phyloP scores from a whole-genome alignment of 2,797 vertebrate genomes.

The Triplophysa yarkandensis region DNA sequence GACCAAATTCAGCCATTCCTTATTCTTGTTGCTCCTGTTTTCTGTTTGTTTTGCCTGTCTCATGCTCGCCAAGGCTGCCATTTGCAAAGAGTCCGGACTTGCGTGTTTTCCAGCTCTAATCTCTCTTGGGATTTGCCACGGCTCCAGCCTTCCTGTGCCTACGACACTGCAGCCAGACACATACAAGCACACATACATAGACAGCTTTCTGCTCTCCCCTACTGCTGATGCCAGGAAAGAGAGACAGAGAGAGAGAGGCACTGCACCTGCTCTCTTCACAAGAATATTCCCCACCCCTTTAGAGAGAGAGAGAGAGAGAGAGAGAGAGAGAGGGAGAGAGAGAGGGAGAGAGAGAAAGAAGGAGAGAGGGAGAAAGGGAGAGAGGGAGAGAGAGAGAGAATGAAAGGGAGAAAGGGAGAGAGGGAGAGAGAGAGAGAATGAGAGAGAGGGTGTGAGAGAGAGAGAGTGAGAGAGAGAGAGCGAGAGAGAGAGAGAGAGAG shows the following conservation, averaged over 20 bases:
- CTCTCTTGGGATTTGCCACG: conserved; percentile 32
- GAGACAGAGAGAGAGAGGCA: conserved; percentile 25
- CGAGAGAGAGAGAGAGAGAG: conserved; percentile 9
- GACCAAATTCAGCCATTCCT: conserved; percentile 32
- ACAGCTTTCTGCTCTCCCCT: conserved; percentile 38
- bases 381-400: neutral
- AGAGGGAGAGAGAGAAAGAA: neutral
- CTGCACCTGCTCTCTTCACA: conserved; percentile 47
- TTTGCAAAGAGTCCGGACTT: conserved; percentile 32
- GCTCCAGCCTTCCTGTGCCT: conserved; percentile 41
- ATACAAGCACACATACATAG: conserved; percentile 21
- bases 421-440: conserved; percentile 19
- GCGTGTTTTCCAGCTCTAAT: conserved; percentile 25
- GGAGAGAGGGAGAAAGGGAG: conserved; percentile 19
- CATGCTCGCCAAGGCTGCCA: conserved; percentile 25
- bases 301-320: conserved; percentile 15
- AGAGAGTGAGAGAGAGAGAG: conserved; percentile 6
- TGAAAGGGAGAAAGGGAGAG: neutral
- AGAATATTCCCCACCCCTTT: conserved; percentile 42
- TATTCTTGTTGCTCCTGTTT: conserved; percentile 14
- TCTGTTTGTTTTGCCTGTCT: conserved; percentile 26
- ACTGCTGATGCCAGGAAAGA: conserved; percentile 36
- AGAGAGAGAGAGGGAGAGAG: neutral
- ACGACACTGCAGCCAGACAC: conserved; percentile 41
- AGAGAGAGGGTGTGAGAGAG: neutral